phyloP scores from a whole-genome alignment of 2,113 vertebrate genomes.

The Chaetodon auriga region DNA sequence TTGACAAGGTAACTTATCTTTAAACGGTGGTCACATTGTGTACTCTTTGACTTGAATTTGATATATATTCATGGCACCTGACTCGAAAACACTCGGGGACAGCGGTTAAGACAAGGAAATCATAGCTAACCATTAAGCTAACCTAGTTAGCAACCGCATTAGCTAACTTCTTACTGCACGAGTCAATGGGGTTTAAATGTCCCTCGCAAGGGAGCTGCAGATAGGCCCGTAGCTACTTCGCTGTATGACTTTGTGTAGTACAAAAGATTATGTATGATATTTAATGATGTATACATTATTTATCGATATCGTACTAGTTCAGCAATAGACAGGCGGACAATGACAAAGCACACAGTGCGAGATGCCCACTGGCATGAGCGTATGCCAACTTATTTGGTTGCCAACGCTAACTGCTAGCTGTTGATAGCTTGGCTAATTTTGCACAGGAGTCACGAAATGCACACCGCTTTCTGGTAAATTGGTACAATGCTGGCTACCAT shows the following conservation, averaged over 20 bases:
- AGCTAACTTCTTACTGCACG: conserved; percentile 64
- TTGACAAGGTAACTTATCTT: conserved; percentile 5
- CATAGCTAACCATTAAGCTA: conserved; percentile 45
- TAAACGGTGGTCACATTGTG: neutral
- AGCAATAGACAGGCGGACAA: neutral
- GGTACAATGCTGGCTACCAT: neutral
- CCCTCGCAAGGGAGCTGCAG: conserved; percentile 73
- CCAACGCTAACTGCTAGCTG: conserved; percentile 64
- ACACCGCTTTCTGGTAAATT: neutral
- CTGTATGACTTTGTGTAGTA: conserved; percentile 23
- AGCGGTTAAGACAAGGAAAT: neutral
- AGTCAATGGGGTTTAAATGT: conserved; percentile 78
- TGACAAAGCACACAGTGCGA: neutral
- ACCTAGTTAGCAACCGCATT: conserved; percentile 36
- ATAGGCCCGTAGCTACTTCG: conserved; percentile 60
- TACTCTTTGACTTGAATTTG: neutral
- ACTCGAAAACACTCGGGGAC: neutral
- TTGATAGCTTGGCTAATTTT: conserved; percentile 61
- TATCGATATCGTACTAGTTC: neutral
- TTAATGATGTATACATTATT: neutral
- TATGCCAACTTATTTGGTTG: conserved; percentile 55
- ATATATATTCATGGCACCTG: neutral
- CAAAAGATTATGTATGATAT: neutral
- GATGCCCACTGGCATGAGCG: conserved; percentile 2
- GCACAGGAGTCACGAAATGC: conserved; percentile 61